Evolutionary conservation across 2,797 vertebrate genomes (phyloP).

Genomic region (Crax fasciolata): DNA sequence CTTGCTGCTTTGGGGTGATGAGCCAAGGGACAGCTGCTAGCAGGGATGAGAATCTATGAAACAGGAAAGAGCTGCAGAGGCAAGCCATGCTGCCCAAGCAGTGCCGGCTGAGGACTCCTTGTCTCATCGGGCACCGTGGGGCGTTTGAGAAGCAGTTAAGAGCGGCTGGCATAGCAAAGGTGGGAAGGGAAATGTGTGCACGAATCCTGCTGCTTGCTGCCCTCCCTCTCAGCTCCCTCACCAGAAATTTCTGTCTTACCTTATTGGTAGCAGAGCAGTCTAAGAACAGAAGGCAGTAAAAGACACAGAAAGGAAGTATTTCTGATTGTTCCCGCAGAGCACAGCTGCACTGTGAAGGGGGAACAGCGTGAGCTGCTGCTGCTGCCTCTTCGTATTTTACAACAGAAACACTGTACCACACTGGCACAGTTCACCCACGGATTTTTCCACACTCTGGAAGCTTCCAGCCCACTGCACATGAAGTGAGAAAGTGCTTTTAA

Average conservation of each 20-base stretch:
- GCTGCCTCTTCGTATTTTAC: neutral
- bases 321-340: neutral
- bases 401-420: neutral
- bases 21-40: neutral
- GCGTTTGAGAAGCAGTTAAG: neutral
- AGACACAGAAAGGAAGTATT: neutral
- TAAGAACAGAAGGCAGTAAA: neutral
- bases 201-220: neutral
- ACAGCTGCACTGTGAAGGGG: neutral
- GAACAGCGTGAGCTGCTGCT: neutral
- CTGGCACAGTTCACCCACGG: slow-evolving; percentile 41
- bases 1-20: neutral
- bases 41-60: neutral
- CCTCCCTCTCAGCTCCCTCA: neutral
- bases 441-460: neutral
- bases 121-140: neutral
- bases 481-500: neutral
- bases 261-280: neutral
- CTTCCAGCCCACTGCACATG: slow-evolving; percentile 4
- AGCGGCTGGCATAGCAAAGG: neutral
- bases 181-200: neutral
- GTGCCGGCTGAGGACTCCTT: rapidly evolving
- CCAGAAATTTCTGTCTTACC: neutral
- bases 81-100: rapidly evolving
- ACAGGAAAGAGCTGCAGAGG: neutral